Evolutionary conservation across 2,797 vertebrate species (phyloP), one percentile per base, ranked within the genome.

Genomic region (Alectoris magna): DNA sequence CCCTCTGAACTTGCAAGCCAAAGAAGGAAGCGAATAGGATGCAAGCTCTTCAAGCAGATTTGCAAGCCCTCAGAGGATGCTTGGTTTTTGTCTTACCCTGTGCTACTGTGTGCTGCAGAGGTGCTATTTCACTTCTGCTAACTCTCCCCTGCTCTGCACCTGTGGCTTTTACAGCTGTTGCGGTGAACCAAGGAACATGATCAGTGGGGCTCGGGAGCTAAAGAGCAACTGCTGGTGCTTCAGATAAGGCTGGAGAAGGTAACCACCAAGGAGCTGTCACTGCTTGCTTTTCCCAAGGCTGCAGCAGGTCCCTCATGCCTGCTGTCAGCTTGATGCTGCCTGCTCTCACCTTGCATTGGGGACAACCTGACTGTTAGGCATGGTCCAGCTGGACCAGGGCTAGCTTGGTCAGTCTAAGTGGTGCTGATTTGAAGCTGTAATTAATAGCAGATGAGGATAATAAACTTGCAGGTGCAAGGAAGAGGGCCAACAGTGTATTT

Each of bases 381-480:
- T 44, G 51, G 43, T 77, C 36, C 59, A 81, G 77, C 71, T 78
- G 62, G 75, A 80, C 62, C 78, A 80, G 66, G 70, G 36, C 18
- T 8, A 12, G 78, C 72, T 83, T 78, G 66, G n/a, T 82, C 71
- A 51, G 59, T 51, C 63, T 68, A 84, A 90, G 56, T 23, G 72
- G 24, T 14, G 26, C 49, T 66, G 41, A 48, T 93, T 71, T 94
- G 84, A 90, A 93, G 69, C 16, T 60, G 51, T 90, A 90, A 92
- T 93, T 94, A 93, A 94, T 84, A 70, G 31, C 44, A 74, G 88
- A 36, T 18, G 59, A 75, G 64, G 44, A 81, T 69, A 87, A 87
- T 77, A 83, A 72, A 69, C 67, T 83, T 80, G 55, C 51, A 84
- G 62, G 59, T 86, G 49, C n/a, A 91, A 69, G 34, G 56, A 84